These are phyloP conservation scores for Amphipyra tragopoginis DNA, from an alignment of 2,888 invertebrate genomes.

Conservation along the genomic window DNA sequence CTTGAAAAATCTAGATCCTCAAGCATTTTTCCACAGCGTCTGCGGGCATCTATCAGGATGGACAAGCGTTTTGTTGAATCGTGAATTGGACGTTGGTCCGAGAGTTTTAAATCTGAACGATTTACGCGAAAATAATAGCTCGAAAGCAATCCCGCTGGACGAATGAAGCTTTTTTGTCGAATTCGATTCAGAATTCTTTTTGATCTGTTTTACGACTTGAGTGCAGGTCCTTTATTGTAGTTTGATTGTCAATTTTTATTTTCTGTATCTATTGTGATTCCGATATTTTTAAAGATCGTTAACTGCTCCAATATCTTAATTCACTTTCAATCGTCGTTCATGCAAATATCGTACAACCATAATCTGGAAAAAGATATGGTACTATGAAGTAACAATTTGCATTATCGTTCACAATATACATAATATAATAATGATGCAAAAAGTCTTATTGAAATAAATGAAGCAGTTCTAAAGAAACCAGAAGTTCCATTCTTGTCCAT, in stretches of 20 bases:
- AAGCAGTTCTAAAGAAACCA: slow-evolving; percentile 28
- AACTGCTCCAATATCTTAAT: too few species aligned
- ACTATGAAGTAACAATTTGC: too few species aligned
- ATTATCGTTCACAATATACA: neutral
- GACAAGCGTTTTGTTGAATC: slow-evolving; percentile 88
- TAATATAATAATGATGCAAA: neutral
- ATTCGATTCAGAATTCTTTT: slow-evolving; percentile 55
- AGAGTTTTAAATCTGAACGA: slow-evolving; percentile 84
- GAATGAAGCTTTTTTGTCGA: slow-evolving; percentile 66
- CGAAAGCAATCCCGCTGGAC: slow-evolving; percentile 72
- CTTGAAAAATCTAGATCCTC: slow-evolving; percentile 21
- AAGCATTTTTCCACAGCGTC: slow-evolving; percentile 66
- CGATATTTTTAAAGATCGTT: too few species aligned
- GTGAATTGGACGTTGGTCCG: slow-evolving; percentile 81
- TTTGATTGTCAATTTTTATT: slow-evolving; percentile 35
- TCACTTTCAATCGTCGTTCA: too few species aligned
- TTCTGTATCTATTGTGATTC: neutral
- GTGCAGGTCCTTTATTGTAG: slow-evolving; percentile 18
- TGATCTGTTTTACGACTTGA: slow-evolving; percentile 41
- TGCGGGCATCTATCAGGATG: slow-evolving; percentile 85
- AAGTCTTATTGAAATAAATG: slow-evolving; percentile 24
- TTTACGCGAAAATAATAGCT: slow-evolving; percentile 85
- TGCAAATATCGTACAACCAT: too few species aligned
- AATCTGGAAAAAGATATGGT: too few species aligned
- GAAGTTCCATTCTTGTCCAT: slow-evolving; percentile 19